Evolutionary conservation across 1,140 invertebrate species (phyloP).

Genomic region (Drosophila yakuba): DNA sequence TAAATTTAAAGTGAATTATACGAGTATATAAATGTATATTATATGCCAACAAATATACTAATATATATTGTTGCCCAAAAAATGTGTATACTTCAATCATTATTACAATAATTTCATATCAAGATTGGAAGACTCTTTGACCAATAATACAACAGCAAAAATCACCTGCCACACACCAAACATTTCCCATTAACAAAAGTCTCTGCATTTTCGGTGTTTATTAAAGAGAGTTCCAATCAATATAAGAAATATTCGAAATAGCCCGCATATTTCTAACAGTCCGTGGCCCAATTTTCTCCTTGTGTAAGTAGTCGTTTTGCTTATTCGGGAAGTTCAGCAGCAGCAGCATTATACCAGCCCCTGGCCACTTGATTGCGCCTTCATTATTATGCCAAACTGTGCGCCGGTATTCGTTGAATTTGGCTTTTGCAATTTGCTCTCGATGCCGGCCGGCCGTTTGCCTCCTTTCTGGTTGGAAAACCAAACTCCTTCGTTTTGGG

Average conservation of each 20-base stretch:
- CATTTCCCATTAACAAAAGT: neutral
- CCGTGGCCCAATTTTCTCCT: conserved; percentile 23
- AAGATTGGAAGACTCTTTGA: conserved; percentile 17
- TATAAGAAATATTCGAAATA: conserved; percentile 8
- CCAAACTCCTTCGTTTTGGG: conserved; percentile 49
- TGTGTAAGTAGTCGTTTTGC: conserved; percentile 28
- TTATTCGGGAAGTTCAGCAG: conserved; percentile 37
- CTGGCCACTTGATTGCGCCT: conserved; percentile 77
- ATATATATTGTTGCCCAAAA: too few species aligned
- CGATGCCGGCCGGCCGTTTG: conserved; percentile 56
- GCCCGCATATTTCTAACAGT: conserved; percentile 3
- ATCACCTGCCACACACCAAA: neutral
- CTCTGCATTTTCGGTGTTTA: neutral
- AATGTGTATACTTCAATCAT: neutral
- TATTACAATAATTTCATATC: neutral
- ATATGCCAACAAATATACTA: too few species aligned
- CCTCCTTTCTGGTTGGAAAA: conserved; percentile 9
- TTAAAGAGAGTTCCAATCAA: conserved; percentile 7
- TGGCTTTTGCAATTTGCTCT: conserved; percentile 81
- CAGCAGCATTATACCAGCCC: conserved; percentile 21
- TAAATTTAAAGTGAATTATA: neutral
- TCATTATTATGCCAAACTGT: conserved; percentile 83
- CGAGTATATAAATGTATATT: neutral
- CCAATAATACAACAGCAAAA: neutral
- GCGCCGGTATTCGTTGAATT: conserved; percentile 81